Evolutionary conservation across 2,113 vertebrate species (phyloP), one percentile per base, ranked within the genome.

Genomic region (Euleptes europaea): DNA sequence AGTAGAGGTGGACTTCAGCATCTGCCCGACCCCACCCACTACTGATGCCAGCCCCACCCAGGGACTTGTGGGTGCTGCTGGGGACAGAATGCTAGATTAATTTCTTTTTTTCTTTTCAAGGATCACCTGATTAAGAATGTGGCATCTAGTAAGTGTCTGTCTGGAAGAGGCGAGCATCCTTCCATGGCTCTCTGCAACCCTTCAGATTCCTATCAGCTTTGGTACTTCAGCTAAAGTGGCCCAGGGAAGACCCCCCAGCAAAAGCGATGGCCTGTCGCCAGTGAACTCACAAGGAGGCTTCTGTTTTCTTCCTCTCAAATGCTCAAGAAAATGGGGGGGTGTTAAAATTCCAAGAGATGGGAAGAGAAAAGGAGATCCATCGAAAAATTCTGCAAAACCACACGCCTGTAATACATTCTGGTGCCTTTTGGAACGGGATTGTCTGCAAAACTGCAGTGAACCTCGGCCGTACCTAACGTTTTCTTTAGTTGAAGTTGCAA

Each of bases 41-140:
- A 3, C 13, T 57, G 6, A 23, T 10, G 3, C 54, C 21, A 23
- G 54, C 54, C 6, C 17, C 54, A 23, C 54, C 54, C 19, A 5
- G 19, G 8, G 15, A 31, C 6, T 31, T 78, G 17, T 15, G 5
- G 86, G 69, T 2, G 2, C 49, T 66, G 10, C 26, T 2, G 12
- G 7, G 9, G 57, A n/a, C 26, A n/a, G 78, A 17, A 31, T 35
- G 33, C 51, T 23, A 33, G 44, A 57, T 13, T 23, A 10, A 23
- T 9, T 54, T 33, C 15, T 7, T 10, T 49, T 82, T 87, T 44
- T 82, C 79, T 1, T n/a, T 38, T 85, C 21, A 89, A 99, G 98
- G 96, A 97, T 21, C 91, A 91, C 12, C 96, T 98, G 44, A 87
- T 99, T 81, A 97, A 94, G 91, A 99, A 98, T 89, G 91, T 94